Percentiles rank a stretch among this genome's conserved stretches.
phyloP scores from a whole-genome alignment of 2,113 vertebrate genomes.

The Sapayoa aenigma region DNA sequence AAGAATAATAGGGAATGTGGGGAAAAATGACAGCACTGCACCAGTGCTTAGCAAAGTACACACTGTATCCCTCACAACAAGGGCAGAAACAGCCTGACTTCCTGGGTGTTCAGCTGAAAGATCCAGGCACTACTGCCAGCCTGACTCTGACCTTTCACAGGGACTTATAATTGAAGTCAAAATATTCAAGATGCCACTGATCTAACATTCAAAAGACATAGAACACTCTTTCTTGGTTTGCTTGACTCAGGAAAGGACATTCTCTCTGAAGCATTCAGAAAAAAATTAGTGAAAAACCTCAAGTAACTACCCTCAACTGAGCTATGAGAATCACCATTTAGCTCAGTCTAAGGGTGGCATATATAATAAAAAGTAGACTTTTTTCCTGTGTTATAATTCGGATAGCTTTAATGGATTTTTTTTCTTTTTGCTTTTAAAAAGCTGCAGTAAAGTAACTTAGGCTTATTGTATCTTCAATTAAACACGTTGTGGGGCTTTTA shows the following conservation, averaged over 20 bases:
- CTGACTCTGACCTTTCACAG: neutral
- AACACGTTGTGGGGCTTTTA: neutral
- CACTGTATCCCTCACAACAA: neutral
- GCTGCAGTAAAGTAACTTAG: slow-evolving; percentile 24
- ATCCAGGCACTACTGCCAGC: neutral
- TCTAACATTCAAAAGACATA: neutral
- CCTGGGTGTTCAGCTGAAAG: neutral
- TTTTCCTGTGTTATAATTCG: neutral
- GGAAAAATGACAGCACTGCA: neutral
- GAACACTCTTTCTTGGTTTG: neutral
- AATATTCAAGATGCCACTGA: neutral
- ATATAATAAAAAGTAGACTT: slow-evolving; percentile 10
- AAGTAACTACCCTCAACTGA: neutral
- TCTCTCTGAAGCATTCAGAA: neutral
- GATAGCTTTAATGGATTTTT: neutral
- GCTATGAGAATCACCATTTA: slow-evolving; percentile 14
- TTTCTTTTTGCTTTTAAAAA: neutral
- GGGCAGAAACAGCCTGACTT: neutral
- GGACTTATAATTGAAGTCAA: neutral
- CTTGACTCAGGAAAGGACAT: neutral
- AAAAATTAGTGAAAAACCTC: slow-evolving; percentile 7
- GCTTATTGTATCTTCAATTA: slow-evolving; percentile 52
- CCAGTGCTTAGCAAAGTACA: fast-evolving
- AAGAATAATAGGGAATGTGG: neutral
- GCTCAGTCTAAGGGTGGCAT: neutral